Base-by-base conservation (phyloP, 2,113 vertebrate genomes). In the Scopus umbretta region DNA sequence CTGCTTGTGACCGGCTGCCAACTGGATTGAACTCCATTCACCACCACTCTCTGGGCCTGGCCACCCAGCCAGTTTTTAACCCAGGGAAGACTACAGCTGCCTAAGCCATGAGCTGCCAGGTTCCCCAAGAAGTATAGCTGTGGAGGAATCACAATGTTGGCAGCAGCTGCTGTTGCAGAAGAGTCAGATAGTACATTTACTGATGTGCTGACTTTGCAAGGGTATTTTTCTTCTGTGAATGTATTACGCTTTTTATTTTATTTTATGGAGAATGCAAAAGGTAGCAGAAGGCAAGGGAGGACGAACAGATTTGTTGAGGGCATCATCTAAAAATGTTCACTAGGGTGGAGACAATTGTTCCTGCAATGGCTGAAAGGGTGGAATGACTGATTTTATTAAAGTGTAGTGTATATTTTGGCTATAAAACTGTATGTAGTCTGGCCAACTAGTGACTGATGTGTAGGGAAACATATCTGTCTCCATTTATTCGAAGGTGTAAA, bases 371-470 rank as follows among this genome's bases (percentile, higher is more conserved):
- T 90, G 50, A 83, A 92, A 86, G 80, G 52, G 40, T 94, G 80
- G 73, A 96, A 94, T 84, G 70, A 87, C 72, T 89, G 27, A 79
- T 96, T 94, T 92, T 94, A 85, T 94, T 92, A 23, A 93, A 81
- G 27, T 62, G 29, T 53, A 66, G 72, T 82, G 42, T 93, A 16
- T 96, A 53, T 90, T 91, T 95, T 97, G 97, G 91, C 92, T 91
- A 45, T 70, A 79, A 91, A 91, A 49, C 36, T 78, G 21, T 95
- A 34, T 86, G 68, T 94, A 91, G 83, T 94, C 76, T 94, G 65
- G 92, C 92, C 94, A 97, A 68, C 21, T 88, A 87, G 56, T 97
- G 92, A 95, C 88, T 65, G 2, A 45, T 94, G 65, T 94, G 83
- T 84, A 81, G 49, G 47, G 72, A 90, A 96, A 91, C 83, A 18